Percentiles rank a stretch among this genome's conserved stretches.
Evolutionary conservation across 2,888 invertebrate species (phyloP).

Genomic region (Empis stercorea): DNA sequence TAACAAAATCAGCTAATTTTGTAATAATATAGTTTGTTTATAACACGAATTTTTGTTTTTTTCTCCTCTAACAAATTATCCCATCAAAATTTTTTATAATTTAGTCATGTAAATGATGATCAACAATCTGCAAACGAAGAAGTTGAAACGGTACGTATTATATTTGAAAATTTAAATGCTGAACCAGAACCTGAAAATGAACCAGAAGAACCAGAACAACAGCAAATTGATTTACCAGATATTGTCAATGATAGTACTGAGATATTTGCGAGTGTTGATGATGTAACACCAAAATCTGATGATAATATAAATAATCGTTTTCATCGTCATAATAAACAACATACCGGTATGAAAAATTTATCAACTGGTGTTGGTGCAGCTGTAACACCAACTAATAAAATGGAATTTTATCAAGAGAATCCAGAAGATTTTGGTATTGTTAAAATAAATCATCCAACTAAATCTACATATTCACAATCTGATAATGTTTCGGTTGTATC

Average conservation of each 20-base stretch:
- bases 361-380: slow-evolving; percentile 34
- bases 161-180: background rate
- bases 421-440: slow-evolving; percentile 32
- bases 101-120: background rate
- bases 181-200: background rate
- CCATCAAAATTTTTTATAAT: background rate
- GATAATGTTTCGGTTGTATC: slow-evolving; percentile 31
- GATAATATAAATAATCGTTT: slow-evolving; percentile 9
- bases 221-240: background rate
- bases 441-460: slow-evolving; percentile 29
- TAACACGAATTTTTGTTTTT: too few species aligned
- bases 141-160: background rate
- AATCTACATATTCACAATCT: slow-evolving; percentile 20
- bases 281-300: slow-evolving; percentile 9
- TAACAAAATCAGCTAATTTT: too few species aligned
- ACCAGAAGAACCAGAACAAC: background rate
- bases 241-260: background rate
- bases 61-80: background rate
- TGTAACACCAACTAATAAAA: slow-evolving; percentile 33
- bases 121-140: background rate
- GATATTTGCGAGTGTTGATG: background rate
- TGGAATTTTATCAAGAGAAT: slow-evolving; percentile 33
- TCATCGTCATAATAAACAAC: slow-evolving; percentile 25
- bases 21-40: too few species aligned
- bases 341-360: slow-evolving; percentile 35